Conservation (phyloP, 2,113 vertebrate species). For the Hyperopisus bebe region DNA sequence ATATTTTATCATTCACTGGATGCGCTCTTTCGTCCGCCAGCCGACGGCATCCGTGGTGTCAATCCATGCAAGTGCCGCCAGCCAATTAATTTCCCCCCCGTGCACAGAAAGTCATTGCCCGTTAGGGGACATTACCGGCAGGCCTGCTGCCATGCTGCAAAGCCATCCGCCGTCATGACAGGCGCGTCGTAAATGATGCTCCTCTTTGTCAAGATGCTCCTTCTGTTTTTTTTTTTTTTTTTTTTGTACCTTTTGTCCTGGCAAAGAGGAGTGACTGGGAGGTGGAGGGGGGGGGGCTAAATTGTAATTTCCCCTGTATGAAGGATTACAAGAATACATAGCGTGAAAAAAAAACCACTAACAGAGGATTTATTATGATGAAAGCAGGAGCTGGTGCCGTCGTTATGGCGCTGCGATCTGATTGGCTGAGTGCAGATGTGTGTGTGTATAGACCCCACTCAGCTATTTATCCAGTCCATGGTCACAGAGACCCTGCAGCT, state of each 20-base stretch:
- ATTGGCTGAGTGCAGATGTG: neutral
- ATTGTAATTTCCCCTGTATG: neutral
- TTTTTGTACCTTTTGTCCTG: neutral
- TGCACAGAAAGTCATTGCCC: neutral
- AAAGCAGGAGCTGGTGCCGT: neutral
- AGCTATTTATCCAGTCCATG: neutral
- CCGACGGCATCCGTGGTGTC: neutral
- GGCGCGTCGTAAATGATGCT: neutral
- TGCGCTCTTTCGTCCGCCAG: neutral
- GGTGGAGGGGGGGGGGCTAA: neutral
- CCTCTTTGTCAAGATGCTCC: neutral
- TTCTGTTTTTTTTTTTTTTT: neutral
- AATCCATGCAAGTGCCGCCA: neutral
- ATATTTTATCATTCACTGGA: conserved; percentile 12
- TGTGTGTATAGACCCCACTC: neutral
- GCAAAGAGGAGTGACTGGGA: neutral
- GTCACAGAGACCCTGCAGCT: neutral
- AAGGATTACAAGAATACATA: neutral
- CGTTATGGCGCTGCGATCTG: neutral
- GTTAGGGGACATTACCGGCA: neutral
- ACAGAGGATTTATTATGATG: neutral
- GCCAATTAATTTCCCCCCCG: neutral
- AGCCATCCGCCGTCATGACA: neutral
- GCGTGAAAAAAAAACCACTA: neutral
- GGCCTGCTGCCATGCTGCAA: neutral